These are phyloP conservation scores for Siderastrea radians DNA, from an alignment of 92 coral and sea anemone genomes.

Conservation along the genomic window DNA sequence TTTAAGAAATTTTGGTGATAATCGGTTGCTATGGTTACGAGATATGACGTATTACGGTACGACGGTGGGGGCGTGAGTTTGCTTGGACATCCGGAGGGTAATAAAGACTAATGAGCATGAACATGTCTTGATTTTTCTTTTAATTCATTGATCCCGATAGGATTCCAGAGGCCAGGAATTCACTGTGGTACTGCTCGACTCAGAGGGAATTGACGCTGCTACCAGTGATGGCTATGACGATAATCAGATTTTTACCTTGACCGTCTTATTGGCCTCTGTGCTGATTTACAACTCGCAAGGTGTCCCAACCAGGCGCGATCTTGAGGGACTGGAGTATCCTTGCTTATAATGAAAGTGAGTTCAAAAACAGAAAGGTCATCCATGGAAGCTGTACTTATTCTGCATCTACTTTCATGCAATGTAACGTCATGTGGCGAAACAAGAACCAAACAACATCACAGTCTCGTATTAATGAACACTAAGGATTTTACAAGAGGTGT, in stretches of 20 bases:
- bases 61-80: too few relatives aligned
- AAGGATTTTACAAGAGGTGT: too few relatives aligned
- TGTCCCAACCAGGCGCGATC: slow-evolving; percentile 71
- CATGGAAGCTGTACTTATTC: too few relatives aligned
- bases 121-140: not conserved
- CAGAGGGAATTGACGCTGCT: slow-evolving; percentile 86
- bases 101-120: not conserved
- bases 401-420: too few relatives aligned
- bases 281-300: slow-evolving; percentile 82
- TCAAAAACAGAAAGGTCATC: too few relatives aligned
- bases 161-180: slow-evolving; percentile 65
- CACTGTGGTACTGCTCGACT: slow-evolving; percentile 85
- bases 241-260: slow-evolving; percentile 74
- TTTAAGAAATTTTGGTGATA: too few relatives aligned
- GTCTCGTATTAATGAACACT: too few relatives aligned
- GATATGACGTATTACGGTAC: too few relatives aligned
- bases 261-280: slow-evolving; percentile 78
- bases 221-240: slow-evolving; percentile 68
- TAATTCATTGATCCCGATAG: not conserved
- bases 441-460: too few relatives aligned
- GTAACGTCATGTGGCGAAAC: too few relatives aligned
- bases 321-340: slow-evolving; percentile 81
- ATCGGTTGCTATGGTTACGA: too few relatives aligned
- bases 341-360: not conserved
- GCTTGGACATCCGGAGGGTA: too few relatives aligned